Conservation (phyloP, 1,140 invertebrate species). For the Daktulosphaira vitifoliae region DNA sequence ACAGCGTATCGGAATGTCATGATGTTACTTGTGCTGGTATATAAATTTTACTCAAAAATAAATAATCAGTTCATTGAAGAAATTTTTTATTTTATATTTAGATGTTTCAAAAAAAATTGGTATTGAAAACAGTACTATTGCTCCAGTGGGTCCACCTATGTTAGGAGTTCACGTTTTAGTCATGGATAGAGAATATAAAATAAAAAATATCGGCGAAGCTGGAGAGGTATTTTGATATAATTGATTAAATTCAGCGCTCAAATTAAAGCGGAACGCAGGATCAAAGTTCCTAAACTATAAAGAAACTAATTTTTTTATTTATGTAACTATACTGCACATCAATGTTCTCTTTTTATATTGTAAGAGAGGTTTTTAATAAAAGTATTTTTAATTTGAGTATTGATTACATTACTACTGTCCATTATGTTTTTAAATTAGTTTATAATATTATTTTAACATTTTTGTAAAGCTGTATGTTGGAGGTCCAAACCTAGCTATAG, state of each 20-base stretch:
- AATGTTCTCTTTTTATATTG: background rate
- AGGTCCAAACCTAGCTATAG: slow-evolving; percentile 47
- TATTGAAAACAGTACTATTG: slow-evolving; percentile 35
- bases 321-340: no score
- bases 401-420: no score
- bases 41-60: no score
- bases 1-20: slow-evolving; percentile 40
- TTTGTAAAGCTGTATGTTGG: slow-evolving; percentile 46
- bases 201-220: slow-evolving; percentile 47
- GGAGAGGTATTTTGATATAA: slow-evolving; percentile 45
- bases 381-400: no score
- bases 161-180: slow-evolving; percentile 46
- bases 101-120: slow-evolving; percentile 35
- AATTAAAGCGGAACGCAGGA: no score
- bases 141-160: slow-evolving; percentile 44
- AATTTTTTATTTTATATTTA: slow-evolving; percentile 19
- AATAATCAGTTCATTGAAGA: no score
- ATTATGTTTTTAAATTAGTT: no score
- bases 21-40: slow-evolving; percentile 38
- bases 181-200: slow-evolving; percentile 44
- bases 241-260: no score
- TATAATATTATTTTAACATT: no score
- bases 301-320: no score
- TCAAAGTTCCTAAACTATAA: no score
- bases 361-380: background rate